Evolutionary conservation across 1,140 invertebrate species (phyloP).

Genomic region (Monomorium pharaonis): DNA sequence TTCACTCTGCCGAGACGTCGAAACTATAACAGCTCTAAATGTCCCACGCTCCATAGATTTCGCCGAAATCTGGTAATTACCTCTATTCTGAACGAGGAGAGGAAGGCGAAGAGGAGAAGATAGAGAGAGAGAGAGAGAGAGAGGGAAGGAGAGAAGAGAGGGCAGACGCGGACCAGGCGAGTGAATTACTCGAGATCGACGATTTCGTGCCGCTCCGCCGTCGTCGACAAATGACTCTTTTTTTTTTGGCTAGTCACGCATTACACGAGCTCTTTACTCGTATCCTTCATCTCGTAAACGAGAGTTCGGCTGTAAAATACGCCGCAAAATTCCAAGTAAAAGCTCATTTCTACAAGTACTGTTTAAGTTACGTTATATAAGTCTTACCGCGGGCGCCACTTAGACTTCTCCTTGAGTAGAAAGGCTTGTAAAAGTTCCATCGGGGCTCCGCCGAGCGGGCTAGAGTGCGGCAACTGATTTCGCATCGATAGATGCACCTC

Average conservation of each 20-base stretch:
- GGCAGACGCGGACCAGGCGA: too few species aligned
- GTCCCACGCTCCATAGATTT: slow-evolving; percentile 73
- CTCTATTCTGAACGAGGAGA: slow-evolving; percentile 69
- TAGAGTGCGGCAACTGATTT: slow-evolving; percentile 33
- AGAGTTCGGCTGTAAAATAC: neutral
- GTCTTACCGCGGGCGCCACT: neutral
- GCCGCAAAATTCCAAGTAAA: neutral
- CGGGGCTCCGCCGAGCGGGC: neutral
- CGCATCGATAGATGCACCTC: slow-evolving; percentile 43
- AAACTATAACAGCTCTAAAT: slow-evolving; percentile 76
- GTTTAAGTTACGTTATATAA: slow-evolving; percentile 26
- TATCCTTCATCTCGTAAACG: neutral
- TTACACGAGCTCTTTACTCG: neutral
- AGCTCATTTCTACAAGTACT: slow-evolving; percentile 3
- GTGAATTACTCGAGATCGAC: slow-evolving; percentile 67
- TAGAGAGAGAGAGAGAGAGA: neutral
- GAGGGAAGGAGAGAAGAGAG: neutral
- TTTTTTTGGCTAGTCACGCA: neutral
- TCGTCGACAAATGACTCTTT: slow-evolving; percentile 40
- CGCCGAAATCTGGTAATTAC: slow-evolving; percentile 73
- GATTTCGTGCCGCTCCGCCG: slow-evolving; percentile 60
- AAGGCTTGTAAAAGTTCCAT: slow-evolving; percentile 37
- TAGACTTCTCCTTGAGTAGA: slow-evolving; percentile 17
- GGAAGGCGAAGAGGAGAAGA: neutral
- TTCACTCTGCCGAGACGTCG: slow-evolving; percentile 66